These are phyloP conservation scores for Crocodylus rhombifer DNA, from an alignment of 2,797 vertebrate genomes.

Conservation along the genomic window DNA sequence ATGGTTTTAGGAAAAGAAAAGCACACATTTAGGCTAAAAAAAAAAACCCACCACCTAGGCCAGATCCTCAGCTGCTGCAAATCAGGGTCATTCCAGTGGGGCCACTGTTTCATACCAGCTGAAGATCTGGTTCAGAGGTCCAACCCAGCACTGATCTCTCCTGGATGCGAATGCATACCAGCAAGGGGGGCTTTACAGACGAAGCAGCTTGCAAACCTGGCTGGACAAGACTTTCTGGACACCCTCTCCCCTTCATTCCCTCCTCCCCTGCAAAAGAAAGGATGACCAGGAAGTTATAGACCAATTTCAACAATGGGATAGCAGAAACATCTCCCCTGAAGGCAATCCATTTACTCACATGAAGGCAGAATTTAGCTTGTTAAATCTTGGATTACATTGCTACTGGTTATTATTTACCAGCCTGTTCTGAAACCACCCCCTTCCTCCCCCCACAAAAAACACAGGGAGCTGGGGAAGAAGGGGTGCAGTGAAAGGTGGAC, in stretches of 20 bases:
- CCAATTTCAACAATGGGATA: background rate
- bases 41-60: background rate
- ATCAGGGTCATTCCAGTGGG: background rate
- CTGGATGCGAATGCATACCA: background rate
- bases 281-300: background rate
- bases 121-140: background rate
- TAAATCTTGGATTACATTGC: background rate
- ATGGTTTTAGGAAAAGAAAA: background rate
- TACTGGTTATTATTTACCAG: background rate
- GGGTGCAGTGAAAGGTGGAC: background rate
- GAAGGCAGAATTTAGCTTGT: background rate
- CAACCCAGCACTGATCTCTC: background rate
- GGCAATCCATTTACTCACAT: background rate
- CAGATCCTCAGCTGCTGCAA: background rate
- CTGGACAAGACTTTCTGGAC: background rate
- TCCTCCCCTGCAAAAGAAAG: accelerated
- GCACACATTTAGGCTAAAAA: background rate
- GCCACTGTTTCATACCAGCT: background rate
- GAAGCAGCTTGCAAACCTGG: background rate
- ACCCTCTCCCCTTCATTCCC: too few species aligned
- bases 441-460: background rate
- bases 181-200: background rate
- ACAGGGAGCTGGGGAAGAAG: background rate
- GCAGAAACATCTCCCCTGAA: background rate
- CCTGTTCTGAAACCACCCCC: background rate